Base-by-base conservation (phyloP, 1,140 invertebrate species). In the Drosophila insularis region DNA sequence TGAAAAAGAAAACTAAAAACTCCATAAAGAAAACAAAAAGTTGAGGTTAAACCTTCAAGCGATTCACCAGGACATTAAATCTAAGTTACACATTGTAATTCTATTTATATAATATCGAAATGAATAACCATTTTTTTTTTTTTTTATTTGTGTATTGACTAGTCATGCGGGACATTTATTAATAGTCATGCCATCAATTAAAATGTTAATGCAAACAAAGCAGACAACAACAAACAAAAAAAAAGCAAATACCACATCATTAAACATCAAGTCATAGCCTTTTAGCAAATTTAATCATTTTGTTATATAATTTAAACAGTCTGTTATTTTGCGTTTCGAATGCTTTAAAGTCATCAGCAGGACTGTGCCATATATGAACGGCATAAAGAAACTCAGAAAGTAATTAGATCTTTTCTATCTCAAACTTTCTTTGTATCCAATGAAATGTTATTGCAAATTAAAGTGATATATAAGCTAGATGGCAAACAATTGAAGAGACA, bases 1-100 rank as follows among this genome's bases (percentile, higher is more conserved):
- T 31, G 6, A 46, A 62, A 19, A 56, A 60, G 31, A 40, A 17
- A 62, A 63, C 32, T 75, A 75, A 35, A 27, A 31, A 31, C 27
- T 2, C 27, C 27, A n/a, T 27, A 11, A 53, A 21, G 17, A 11
- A 53, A 21, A 8, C 17, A 21, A 50, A 50, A 50, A 50, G 43
- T 50, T 50, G 10, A 10, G 17, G 8, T 2, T 13, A 37, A 37
- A 46, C 6, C 14, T 17, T 46, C 2, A 46, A 46, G 14, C 14
- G 43, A 21, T 8, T 50, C 10, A 17, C 10, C 43, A 50, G 17
- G 17, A 50, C 3, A 50, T 17, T 46, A 17, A 46, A 21, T 50
- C 43, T 11, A 19, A 19, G 8, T 50, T 21, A 21, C 43, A 50
- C 43, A 19, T 11, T 21, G 17, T 50, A 21, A 21, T 21, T 21